Evolutionary conservation across 2,113 vertebrate species (phyloP).

Genomic region (Corydoras maculifer): DNA sequence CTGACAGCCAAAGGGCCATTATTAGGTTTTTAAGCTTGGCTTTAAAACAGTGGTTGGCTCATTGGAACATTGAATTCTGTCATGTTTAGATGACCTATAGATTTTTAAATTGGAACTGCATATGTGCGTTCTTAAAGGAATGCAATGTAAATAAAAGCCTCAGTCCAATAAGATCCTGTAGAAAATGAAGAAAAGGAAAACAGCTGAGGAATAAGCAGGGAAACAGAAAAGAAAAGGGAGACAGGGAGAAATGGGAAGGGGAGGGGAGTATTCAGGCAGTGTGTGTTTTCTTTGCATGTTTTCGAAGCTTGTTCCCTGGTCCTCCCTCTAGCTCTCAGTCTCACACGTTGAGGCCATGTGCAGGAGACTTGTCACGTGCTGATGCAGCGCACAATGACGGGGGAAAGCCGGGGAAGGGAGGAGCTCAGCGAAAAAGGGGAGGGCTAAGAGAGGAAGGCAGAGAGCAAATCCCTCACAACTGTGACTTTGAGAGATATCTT

Average conservation of each 20-base stretch:
- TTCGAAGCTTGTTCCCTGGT: constrained; percentile 41
- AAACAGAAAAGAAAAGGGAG: neutral
- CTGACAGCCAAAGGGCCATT: neutral
- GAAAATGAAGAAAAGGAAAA: constrained; percentile 12
- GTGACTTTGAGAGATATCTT: constrained; percentile 9
- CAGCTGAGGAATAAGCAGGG: constrained; percentile 7
- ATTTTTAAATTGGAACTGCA: too few relatives aligned
- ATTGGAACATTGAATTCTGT: neutral
- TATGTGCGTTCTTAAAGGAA: too few relatives aligned
- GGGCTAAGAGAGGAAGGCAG: constrained; percentile 16
- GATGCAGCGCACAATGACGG: constrained; percentile 61
- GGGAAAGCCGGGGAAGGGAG: constrained; percentile 42
- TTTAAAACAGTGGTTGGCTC: neutral
- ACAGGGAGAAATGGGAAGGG: neutral
- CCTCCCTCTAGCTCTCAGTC: constrained; percentile 39
- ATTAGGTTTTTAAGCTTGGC: neutral
- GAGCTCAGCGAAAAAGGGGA: constrained; percentile 32
- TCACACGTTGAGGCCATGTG: constrained; percentile 73
- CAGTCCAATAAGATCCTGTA: neutral
- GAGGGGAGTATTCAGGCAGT: constrained; percentile 19
- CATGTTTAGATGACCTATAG: neutral
- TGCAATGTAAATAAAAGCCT: too few relatives aligned
- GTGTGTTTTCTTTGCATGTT: constrained; percentile 43
- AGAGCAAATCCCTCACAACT: constrained; percentile 16
- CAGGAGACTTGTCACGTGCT: constrained; percentile 65